A percentile compares a stretch with the other conserved stretches of the same genome.
phyloP scores from a whole-genome alignment of 2,888 invertebrate species.

The Hirtodrosophila cameraria region DNA sequence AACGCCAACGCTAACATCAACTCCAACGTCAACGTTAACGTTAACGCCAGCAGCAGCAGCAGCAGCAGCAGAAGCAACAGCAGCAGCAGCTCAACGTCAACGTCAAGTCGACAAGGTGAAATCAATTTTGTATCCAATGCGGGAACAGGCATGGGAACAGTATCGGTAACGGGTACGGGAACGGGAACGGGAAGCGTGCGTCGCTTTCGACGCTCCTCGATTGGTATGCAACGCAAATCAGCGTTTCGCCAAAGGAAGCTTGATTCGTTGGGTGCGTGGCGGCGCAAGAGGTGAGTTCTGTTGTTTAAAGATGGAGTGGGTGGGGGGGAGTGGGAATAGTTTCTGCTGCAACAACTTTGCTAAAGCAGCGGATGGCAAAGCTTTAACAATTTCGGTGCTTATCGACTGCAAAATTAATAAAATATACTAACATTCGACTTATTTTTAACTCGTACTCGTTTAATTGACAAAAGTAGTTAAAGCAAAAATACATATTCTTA shows the following conservation, averaged over 20 bases:
- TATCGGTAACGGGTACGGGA: conserved; percentile 5
- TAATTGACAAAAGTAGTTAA: too few species aligned
- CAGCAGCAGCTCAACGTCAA: conserved; percentile 21
- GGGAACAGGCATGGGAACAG: conserved; percentile 11
- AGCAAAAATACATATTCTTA: too few species aligned
- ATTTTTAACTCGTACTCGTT: too few species aligned
- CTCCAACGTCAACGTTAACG: conserved; percentile 24
- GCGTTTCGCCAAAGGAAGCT: conserved; percentile 83
- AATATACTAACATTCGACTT: too few species aligned
- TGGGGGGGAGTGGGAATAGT: too few species aligned
- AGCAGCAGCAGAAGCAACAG: conserved; percentile 11
- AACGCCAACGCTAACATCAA: background rate
- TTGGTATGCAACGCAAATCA: conserved; percentile 82
- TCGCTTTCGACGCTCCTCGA: conserved; percentile 80
- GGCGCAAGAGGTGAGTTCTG: conserved; percentile 81
- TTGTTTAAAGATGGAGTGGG: background rate
- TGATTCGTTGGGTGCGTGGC: conserved; percentile 80
- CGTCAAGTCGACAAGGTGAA: conserved; percentile 31
- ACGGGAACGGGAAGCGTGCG: conserved; percentile 38
- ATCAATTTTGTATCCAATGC: conserved; percentile 16
- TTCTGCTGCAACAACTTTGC: too few species aligned
- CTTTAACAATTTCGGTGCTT: conserved; percentile 16
- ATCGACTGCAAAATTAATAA: conserved; percentile 6
- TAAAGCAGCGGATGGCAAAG: too few species aligned
- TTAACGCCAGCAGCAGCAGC: conserved; percentile 19